Conservation (phyloP, 2,113 vertebrate genomes). For the Heloderma charlesbogerti region DNA sequence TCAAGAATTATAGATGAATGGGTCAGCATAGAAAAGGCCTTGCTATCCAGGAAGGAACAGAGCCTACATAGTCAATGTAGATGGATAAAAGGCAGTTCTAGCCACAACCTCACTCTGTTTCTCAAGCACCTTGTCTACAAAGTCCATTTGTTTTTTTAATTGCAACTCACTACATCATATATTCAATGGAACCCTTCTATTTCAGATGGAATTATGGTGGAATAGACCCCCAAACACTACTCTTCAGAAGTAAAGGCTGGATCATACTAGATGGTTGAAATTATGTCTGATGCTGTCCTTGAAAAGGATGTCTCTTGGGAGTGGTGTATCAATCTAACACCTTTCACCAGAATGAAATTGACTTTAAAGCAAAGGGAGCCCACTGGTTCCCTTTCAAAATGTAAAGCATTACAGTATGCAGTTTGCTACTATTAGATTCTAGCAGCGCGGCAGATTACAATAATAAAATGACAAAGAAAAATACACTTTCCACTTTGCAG, state of each 20-base stretch:
- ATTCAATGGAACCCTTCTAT: not conserved
- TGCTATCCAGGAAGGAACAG: not conserved
- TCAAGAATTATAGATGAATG: not conserved
- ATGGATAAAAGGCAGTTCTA: not conserved
- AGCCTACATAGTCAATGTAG: not conserved
- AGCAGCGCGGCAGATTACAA: constrained; percentile 53
- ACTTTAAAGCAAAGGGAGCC: constrained; percentile 13
- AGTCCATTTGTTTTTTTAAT: not conserved
- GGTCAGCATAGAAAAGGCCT: not conserved
- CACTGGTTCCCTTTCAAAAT: constrained; percentile 40
- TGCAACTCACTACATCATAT: not conserved
- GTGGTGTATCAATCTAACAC: not conserved
- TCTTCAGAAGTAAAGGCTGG: constrained; percentile 24
- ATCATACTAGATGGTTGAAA: not conserved
- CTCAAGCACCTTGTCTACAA: not conserved
- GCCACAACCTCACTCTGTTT: not conserved
- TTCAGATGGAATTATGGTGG: constrained; percentile 1
- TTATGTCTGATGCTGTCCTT: constrained; percentile 5
- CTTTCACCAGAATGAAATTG: constrained; percentile 44
- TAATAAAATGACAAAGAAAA: constrained; percentile 68
- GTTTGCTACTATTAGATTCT: constrained; percentile 52
- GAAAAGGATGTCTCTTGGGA: constrained; percentile 9
- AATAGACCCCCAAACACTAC: not conserved
- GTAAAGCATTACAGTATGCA: constrained; percentile 25
- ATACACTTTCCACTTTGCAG: constrained; percentile 46